These are phyloP conservation scores for Lasioglossum marginatum DNA, from an alignment of 2,888 invertebrate genomes.

Conservation along the genomic window DNA sequence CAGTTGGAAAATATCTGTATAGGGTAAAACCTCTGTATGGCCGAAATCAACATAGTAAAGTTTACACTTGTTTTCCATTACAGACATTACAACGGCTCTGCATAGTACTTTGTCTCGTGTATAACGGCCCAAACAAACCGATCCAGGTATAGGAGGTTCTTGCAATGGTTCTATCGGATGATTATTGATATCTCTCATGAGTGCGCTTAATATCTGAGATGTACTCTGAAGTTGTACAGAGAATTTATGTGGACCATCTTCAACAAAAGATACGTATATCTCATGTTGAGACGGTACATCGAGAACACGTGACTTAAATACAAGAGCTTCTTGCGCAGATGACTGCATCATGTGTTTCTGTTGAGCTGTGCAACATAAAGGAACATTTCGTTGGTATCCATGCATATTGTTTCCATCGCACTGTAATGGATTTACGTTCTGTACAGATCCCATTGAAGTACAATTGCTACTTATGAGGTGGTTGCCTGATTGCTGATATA, in stretches of 20 bases:
- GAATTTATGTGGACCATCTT: slow-evolving; percentile 92
- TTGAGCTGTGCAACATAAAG: slow-evolving; percentile 36
- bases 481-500: slow-evolving; percentile 56
- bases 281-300: slow-evolving; percentile 87
- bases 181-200: slow-evolving; percentile 91
- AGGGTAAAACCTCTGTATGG: slow-evolving; percentile 90
- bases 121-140: slow-evolving; percentile 91
- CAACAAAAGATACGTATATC: slow-evolving; percentile 91
- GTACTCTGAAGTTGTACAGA: slow-evolving; percentile 89
- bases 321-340: slow-evolving; percentile 72
- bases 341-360: slow-evolving; percentile 45
- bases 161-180: slow-evolving; percentile 86
- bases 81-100: slow-evolving; percentile 91
- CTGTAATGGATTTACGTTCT: slow-evolving; percentile 35
- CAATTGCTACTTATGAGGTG: slow-evolving; percentile 32
- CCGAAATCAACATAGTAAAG: slow-evolving; percentile 94
- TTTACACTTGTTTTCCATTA: slow-evolving; percentile 90
- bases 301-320: slow-evolving; percentile 82
- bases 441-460: slow-evolving; percentile 25
- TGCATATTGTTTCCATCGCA: slow-evolving; percentile 36
- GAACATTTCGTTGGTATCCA: slow-evolving; percentile 34
- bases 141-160: slow-evolving; percentile 90
- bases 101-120: slow-evolving; percentile 89
- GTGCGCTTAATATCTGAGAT: slow-evolving; percentile 87
- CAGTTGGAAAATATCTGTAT: slow-evolving; percentile 90